Evolutionary conservation across 1,140 invertebrate genomes (phyloP).

Genomic region (Drosophila willistoni): DNA sequence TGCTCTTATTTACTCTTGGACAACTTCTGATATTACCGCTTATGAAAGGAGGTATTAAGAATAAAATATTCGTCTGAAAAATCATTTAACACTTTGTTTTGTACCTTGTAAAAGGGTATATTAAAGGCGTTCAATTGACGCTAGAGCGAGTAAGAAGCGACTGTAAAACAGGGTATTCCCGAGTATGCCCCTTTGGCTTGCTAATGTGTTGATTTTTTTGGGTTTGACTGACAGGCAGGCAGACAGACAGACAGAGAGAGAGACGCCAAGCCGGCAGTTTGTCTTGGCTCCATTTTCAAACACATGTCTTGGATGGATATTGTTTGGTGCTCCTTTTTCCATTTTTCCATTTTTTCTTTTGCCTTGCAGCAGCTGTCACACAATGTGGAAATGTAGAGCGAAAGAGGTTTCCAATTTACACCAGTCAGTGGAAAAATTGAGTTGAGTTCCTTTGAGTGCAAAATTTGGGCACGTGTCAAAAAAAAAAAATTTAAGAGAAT

Average conservation of each 20-base stretch:
- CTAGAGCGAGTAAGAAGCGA: too few relatives aligned
- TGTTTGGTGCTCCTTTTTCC: neutral
- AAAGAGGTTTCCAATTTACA: slow-evolving; percentile 37
- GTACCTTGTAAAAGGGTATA: too few relatives aligned
- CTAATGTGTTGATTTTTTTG: slow-evolving; percentile 2
- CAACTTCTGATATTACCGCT: too few relatives aligned
- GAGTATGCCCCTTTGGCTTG: neutral
- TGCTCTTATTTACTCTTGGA: too few relatives aligned
- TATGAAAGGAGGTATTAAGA: too few relatives aligned
- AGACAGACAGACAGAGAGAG: too few relatives aligned
- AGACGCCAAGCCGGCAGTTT: slow-evolving; percentile 44
- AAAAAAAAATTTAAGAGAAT: slow-evolving; percentile 22
- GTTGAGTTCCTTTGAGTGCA: slow-evolving; percentile 30
- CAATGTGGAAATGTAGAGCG: slow-evolving; percentile 49
- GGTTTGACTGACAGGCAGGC: slow-evolving; percentile 30
- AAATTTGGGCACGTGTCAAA: slow-evolving; percentile 18
- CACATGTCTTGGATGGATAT: slow-evolving; percentile 34
- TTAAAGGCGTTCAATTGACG: too few relatives aligned
- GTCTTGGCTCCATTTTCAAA: slow-evolving; percentile 58
- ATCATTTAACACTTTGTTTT: too few relatives aligned
- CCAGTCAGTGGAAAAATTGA: slow-evolving; percentile 23
- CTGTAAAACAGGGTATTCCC: neutral
- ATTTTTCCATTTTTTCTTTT: slow-evolving; percentile 19
- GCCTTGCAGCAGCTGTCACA: slow-evolving; percentile 46
- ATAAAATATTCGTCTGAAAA: too few relatives aligned